A percentile compares a stretch with the other conserved stretches of the same genome.
Conservation (phyloP, 2,797 vertebrate species). For the Bovichtus variegatus region DNA sequence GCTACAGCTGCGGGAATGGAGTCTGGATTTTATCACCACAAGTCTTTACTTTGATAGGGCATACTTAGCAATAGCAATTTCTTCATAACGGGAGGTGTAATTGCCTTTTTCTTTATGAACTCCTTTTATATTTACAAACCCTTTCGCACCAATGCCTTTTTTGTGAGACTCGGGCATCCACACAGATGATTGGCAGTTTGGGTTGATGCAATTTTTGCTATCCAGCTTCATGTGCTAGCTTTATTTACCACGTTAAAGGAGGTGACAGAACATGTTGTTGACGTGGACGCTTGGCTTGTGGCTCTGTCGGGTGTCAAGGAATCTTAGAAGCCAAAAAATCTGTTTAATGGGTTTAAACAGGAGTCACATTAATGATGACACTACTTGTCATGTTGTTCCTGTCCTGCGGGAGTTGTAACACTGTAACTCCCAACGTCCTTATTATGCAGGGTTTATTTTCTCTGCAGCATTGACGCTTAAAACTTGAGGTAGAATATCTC, state of each 20-base stretch:
- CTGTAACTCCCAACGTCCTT: not conserved
- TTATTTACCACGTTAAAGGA: slow-evolving; percentile 2
- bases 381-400: slow-evolving; percentile 15
- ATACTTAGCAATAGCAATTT: slow-evolving; percentile 60
- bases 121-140: slow-evolving; percentile 21
- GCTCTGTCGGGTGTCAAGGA: not conserved
- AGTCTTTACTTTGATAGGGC: slow-evolving; percentile 65
- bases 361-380: not conserved
- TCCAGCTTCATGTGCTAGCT: not conserved
- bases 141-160: not conserved
- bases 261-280: not conserved
- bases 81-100: slow-evolving; percentile 44
- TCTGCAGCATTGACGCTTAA: slow-evolving; percentile 12
- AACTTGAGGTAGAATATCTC: not conserved
- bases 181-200: not conserved
- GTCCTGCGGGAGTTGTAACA: slow-evolving; percentile 3
- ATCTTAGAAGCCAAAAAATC: slow-evolving; percentile 5
- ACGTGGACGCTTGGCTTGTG: not conserved
- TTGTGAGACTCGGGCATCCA: not conserved
- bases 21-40: slow-evolving; percentile 61
- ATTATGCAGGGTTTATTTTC: slow-evolving; percentile 17
- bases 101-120: slow-evolving; percentile 51
- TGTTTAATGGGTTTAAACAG: not conserved
- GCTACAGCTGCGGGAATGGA: slow-evolving; percentile 48
- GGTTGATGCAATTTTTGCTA: not conserved